phyloP scores from a whole-genome alignment of 2,797 vertebrate species.

The Enteromius anoplus region DNA sequence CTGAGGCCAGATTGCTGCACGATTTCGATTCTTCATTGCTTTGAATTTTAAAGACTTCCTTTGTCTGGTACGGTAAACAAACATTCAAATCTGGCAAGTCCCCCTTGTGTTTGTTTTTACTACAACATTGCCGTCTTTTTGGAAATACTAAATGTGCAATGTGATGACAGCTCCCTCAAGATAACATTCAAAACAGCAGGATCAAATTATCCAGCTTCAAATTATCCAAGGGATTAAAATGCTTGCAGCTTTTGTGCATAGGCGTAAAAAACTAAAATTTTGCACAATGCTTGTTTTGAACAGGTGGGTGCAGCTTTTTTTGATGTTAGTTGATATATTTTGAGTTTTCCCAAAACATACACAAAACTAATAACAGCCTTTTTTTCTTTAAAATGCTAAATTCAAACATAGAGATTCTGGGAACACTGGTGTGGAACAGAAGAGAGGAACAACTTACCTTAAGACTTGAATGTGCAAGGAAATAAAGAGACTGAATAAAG shows the following conservation, averaged over 20 bases:
- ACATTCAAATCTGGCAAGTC: background rate
- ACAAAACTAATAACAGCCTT: background rate
- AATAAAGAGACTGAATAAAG: background rate
- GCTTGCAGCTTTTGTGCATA: conserved; percentile 8
- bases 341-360: conserved; percentile 3
- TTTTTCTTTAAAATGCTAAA: background rate
- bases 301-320: conserved; percentile 9
- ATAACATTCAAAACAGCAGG: conserved; percentile 2
- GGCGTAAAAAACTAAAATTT: background rate
- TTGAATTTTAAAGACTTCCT: background rate
- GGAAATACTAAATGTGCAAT: conserved; percentile 14
- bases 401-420: background rate
- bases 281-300: background rate
- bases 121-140: background rate
- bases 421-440: background rate
- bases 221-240: background rate
- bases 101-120: background rate
- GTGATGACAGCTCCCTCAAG: background rate
- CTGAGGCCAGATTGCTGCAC: background rate
- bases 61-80: background rate
- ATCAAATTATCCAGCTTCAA: conserved; percentile 6
- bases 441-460: background rate
- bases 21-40: background rate
- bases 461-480: background rate
- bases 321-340: background rate